Percentiles rank a stretch among this genome's conserved stretches.
phyloP scores from a whole-genome alignment of 2,113 vertebrate species.

The Pteruthius melanotis region DNA sequence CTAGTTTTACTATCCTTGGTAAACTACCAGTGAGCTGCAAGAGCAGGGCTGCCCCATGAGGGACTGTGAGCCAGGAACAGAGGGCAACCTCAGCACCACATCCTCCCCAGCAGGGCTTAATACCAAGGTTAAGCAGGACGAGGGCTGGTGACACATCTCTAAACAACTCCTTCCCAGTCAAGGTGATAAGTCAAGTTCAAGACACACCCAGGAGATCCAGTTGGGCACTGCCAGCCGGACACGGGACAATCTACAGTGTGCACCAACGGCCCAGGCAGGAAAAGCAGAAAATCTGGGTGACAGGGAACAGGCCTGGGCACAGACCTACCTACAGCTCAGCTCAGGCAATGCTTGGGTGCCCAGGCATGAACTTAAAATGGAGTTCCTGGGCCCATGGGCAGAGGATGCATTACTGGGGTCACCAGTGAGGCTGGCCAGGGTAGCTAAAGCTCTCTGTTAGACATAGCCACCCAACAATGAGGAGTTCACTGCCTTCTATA shows the following conservation, averaged over 20 bases:
- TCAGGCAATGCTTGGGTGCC: neutral
- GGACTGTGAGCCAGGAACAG: neutral
- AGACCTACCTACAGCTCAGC: neutral
- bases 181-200: neutral
- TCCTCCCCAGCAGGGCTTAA: neutral
- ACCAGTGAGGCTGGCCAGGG: neutral
- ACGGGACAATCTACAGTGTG: neutral
- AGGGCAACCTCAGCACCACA: neutral
- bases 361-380: neutral
- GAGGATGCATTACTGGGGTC: neutral
- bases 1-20: neutral
- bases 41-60: neutral
- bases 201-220: rapidly evolving
- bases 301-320: neutral
- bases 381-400: neutral
- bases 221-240: neutral
- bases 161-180: neutral
- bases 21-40: neutral
- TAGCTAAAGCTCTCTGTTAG: neutral
- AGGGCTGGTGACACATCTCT: neutral
- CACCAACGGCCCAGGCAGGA: neutral
- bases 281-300: neutral
- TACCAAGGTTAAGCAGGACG: neutral
- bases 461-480: rapidly evolving
- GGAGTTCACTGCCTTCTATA: neutral